Evolutionary conservation across 2,888 invertebrate genomes (phyloP).

Genomic region (Uropetala carovei): DNA sequence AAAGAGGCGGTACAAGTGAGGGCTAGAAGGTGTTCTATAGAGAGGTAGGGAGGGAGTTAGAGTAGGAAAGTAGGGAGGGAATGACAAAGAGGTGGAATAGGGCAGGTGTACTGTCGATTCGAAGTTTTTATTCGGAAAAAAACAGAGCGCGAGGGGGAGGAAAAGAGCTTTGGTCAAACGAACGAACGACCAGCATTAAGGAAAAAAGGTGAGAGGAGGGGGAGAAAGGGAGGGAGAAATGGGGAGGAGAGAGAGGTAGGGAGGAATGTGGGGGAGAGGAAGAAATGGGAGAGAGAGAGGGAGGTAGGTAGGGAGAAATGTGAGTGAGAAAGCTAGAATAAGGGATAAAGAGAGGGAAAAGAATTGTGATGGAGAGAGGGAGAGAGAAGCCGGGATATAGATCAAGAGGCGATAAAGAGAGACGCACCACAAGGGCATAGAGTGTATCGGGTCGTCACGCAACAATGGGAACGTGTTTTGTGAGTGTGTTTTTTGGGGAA

Average conservation of each 20-base stretch:
- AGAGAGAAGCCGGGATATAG: not conserved
- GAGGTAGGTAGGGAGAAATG: not conserved
- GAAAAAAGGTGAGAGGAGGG: not conserved
- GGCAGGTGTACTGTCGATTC: not conserved
- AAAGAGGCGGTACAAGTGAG: not conserved
- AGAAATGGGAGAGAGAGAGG: not conserved
- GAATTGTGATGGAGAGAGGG: not conserved
- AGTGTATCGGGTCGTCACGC: conserved; percentile 55
- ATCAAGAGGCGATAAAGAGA: not conserved
- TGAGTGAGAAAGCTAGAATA: no score
- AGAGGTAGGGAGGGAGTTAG: not conserved
- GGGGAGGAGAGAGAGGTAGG: not conserved
- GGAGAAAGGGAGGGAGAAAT: not conserved
- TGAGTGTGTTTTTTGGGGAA: not conserved
- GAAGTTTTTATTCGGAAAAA: conserved; percentile 15
- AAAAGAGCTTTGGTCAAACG: not conserved
- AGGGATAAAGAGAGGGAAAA: not conserved
- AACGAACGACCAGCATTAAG: no score
- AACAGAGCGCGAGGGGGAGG: not conserved
- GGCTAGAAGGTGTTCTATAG: not conserved
- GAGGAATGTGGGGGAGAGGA: not conserved
- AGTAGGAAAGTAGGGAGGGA: not conserved
- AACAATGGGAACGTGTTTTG: conserved; percentile 36
- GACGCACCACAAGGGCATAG: not conserved
- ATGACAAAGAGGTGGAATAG: not conserved